Evolutionary conservation across 2,888 invertebrate genomes (phyloP), one percentile per base, ranked within the genome.

Genomic region (Ophion slaviceki): DNA sequence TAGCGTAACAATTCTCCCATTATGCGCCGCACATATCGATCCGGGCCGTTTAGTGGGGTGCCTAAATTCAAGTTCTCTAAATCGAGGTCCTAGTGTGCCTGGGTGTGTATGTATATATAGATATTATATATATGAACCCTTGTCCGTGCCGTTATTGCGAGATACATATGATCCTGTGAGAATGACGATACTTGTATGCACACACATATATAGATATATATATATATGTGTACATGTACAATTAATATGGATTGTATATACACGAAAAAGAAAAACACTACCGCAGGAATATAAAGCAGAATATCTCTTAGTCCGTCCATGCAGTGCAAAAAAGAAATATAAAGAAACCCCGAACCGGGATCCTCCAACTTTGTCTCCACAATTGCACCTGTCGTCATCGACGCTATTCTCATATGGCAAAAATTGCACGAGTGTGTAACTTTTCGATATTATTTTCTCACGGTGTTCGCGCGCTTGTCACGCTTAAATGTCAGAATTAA

Each of bases 291-390:
- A 61, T 83, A 32, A 72, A 79, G 67, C 83, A 78, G 77, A 83
- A 79, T 83, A 86, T 85, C 82, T 87, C 82, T 87, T 84, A 86
- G 87, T 88, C 88, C 88, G 88, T 88, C 88, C 88, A 87, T 87
- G 75, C 82, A 87, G 74, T 81, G 79, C 81, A 84, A 80, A 64
- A 71, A 82, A n/a, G 61, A 77, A 62, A 62, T 75, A 71, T 28
- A 67, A 53, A 77, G 70, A 59, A 61, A 59, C 57, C 45, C 28
- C 78, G 47, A 70, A 80, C 67, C 57, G 75, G 74, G 47, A 80
- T 77, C 66, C 62, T 28, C 28, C 40, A 14, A 36, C n/a, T 61
- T 53, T 64, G 57, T 83, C 68, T 75, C 77, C n/a, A 62, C 61
- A 77, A 82, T 72, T 78, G 68, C 81, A 76, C 40, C 24, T 45